Evolutionary conservation across 2,888 invertebrate genomes (phyloP), one percentile per base, ranked within the genome.

Genomic region (Lycophotia porphyrea): DNA sequence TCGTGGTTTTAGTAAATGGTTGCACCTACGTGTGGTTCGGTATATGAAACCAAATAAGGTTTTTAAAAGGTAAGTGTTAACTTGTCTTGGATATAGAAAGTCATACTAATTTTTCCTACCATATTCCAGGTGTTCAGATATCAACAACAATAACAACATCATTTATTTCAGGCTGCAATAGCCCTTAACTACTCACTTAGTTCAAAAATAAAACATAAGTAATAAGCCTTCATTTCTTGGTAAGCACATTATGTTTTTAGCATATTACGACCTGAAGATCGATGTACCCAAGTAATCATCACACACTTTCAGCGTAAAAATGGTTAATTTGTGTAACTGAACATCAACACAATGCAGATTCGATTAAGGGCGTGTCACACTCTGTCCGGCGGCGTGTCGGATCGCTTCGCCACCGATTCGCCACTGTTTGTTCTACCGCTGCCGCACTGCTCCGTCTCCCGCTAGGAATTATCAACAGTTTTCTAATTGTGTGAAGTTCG

Each of bases 401-500:
- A 84, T 87, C 80, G 39, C 9, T 85, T 87, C 73, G 79, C 63
- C 21, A 47, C 74, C 64, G 69, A 76, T 80, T 77, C 66, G 78
- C 36, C 11, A 71, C 84, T 86, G 77, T 80, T 73, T 78, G 80
- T 80, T 71, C 65, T 76, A 72, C 42, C 63, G 42, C 66, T 39
- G 39, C 39, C 13, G 39, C 39, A 13, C 39, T 71, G 68, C 61
- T 31, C 66, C 58, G 15, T 15, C 71, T 55, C 24, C 71, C 77
- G 74, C 78, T 70, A 47, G 5, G 74, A 79, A 83, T 87, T 84
- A 85, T 72, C 80, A 66, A 80, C 79, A 85, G 85, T 81, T 88
- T 85, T 84, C 79, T 87, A 87, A 87, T 82, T 85, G 81, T 87
- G 76, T 70, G 77, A 81, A 88, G 55, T 80, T 80, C 36, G 5